Evolutionary conservation across 2,113 vertebrate species (phyloP).

Genomic region (Podarcis cretensis): DNA sequence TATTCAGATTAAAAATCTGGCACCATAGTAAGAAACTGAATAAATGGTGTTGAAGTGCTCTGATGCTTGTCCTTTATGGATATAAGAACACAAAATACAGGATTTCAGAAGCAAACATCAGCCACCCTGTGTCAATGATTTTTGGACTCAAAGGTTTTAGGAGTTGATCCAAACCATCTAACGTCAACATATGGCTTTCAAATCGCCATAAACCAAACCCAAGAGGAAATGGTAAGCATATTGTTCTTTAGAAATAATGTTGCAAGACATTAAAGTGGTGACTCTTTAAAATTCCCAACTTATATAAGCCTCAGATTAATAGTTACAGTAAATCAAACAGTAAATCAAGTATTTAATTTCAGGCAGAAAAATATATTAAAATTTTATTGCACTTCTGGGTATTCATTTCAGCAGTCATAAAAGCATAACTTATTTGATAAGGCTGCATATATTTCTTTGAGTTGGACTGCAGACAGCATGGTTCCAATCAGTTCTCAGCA

Average conservation of each 20-base stretch:
- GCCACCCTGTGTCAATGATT: background rate
- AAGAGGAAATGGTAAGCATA: constrained; percentile 6
- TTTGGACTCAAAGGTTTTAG: background rate
- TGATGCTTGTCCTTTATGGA: background rate
- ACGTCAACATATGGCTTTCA: constrained; percentile 9
- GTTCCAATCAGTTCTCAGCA: constrained; percentile 48
- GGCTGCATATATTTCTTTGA: constrained; percentile 53
- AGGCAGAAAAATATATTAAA: constrained; percentile 41
- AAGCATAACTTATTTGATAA: constrained; percentile 45
- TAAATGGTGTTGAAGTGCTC: background rate
- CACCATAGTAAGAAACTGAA: background rate
- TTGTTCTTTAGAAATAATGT: background rate
- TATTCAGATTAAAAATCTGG: background rate
- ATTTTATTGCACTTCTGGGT: constrained; percentile 39
- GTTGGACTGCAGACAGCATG: constrained; percentile 21
- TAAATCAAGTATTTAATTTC: constrained; percentile 30
- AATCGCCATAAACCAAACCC: constrained; percentile 35
- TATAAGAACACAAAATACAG: background rate
- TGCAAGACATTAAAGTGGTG: background rate
- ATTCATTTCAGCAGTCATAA: constrained; percentile 39
- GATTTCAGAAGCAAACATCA: background rate
- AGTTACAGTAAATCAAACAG: constrained; percentile 29
- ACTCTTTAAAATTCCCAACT: constrained; percentile 15
- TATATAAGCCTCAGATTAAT: constrained; percentile 24
- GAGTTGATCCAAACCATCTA: constrained; percentile 1